phyloP scores from a whole-genome alignment of 2,113 vertebrate genomes.

The Haplotaxodon microlepis region DNA sequence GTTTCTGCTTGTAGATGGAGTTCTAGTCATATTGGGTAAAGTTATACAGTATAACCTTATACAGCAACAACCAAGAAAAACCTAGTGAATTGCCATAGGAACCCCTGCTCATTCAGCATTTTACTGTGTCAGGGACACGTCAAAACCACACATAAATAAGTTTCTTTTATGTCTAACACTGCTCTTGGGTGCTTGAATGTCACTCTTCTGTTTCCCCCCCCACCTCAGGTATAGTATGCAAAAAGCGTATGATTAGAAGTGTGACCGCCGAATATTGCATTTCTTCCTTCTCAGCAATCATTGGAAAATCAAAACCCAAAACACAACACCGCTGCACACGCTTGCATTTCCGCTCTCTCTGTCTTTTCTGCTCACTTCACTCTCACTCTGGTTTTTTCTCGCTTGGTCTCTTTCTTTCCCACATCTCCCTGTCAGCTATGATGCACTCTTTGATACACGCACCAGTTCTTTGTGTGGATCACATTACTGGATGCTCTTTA shows the following conservation, averaged over 20 bases:
- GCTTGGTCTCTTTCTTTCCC: constrained; percentile 14
- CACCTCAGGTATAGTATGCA: background rate
- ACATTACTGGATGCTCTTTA: constrained; percentile 49
- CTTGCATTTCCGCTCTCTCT: background rate
- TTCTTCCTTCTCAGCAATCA: constrained; percentile 43
- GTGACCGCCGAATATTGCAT: constrained; percentile 13
- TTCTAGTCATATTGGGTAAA: background rate
- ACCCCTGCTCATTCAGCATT: background rate
- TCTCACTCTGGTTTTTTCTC: constrained; percentile 29
- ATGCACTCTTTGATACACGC: constrained; percentile 39
- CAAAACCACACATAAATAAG: background rate
- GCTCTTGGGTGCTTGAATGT: background rate
- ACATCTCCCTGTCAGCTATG: constrained; percentile 21
- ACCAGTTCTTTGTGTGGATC: constrained; percentile 1
- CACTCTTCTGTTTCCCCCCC: background rate
- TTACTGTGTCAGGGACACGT: background rate
- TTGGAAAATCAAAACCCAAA: constrained; percentile 36
- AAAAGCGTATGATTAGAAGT: background rate
- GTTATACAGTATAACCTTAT: background rate
- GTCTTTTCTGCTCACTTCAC: background rate
- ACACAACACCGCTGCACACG: constrained; percentile 11
- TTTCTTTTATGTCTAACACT: background rate
- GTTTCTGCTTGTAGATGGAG: background rate
- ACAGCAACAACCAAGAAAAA: background rate
- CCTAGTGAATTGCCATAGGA: background rate